Evolutionary conservation across 37 sponge, comb jelly and placozoan genomes (phyloP).

Genomic region (Ianthella basta): DNA sequence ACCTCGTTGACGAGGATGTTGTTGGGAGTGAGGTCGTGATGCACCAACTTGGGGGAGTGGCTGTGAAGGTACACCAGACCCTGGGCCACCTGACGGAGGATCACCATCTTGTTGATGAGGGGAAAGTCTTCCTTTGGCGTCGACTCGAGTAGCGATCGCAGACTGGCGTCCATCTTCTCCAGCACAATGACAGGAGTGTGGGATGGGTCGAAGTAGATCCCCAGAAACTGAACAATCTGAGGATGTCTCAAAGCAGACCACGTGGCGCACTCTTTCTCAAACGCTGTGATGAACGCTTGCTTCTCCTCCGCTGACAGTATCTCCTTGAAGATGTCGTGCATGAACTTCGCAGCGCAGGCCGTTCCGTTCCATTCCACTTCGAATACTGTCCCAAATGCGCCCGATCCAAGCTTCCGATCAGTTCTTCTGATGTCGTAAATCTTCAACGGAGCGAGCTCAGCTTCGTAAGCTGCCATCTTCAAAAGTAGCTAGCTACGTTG

Average conservation of each 20-base stretch:
- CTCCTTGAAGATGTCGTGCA: background rate
- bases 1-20: background rate
- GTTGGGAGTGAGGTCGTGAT: background rate
- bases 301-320: background rate
- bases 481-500: too few relatives aligned
- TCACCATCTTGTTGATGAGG: background rate
- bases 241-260: background rate
- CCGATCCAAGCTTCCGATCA: background rate
- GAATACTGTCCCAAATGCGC: background rate
- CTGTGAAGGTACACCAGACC: conserved; percentile 1
- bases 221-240: background rate
- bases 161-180: background rate
- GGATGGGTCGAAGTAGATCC: too few relatives aligned
- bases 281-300: background rate
- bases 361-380: conserved; percentile 1
- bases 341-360: background rate
- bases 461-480: too few relatives aligned
- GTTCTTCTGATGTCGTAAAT: too few relatives aligned
- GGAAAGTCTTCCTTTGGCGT: background rate
- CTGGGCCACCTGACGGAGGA: background rate
- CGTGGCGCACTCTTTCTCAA: background rate
- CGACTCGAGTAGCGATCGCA: background rate
- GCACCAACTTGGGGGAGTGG: background rate
- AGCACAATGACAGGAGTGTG: background rate
- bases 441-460: too few relatives aligned